A percentile compares a stretch with the other conserved stretches of the same genome.
Evolutionary conservation across 2,888 invertebrate species (phyloP).

Genomic region (Drosophila cracens): DNA sequence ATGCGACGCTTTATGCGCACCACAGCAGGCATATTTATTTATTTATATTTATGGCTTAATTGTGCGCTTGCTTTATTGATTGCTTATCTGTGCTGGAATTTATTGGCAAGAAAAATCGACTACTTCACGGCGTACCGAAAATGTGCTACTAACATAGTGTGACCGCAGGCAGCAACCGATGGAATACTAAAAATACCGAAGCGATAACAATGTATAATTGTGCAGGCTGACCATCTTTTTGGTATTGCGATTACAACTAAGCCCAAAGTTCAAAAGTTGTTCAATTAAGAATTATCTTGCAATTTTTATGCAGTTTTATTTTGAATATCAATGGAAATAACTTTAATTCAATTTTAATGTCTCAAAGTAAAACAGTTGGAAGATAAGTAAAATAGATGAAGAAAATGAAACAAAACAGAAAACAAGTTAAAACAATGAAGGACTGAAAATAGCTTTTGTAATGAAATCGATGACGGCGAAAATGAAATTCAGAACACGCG

Average conservation of each 20-base stretch:
- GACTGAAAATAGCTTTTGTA: neutral
- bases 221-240: neutral
- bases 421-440: neutral
- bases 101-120: slow-evolving; percentile 10
- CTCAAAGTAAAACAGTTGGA: neutral
- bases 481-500: neutral
- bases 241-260: neutral
- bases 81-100: slow-evolving; percentile 34
- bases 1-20: slow-evolving; percentile 90
- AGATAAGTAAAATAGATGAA: neutral
- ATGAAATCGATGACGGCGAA: neutral
- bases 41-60: slow-evolving; percentile 58
- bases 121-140: slow-evolving; percentile 19
- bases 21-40: slow-evolving; percentile 85
- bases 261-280: neutral
- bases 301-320: neutral
- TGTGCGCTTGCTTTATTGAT: neutral
- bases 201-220: neutral
- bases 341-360: neutral
- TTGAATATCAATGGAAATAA: neutral
- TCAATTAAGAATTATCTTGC: neutral
- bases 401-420: neutral
- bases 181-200: slow-evolving; percentile 23
- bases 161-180: neutral
- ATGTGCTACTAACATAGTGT: slow-evolving; percentile 21